phyloP scores from a whole-genome alignment of 1,140 invertebrate genomes.

The Babylonia areolata region DNA sequence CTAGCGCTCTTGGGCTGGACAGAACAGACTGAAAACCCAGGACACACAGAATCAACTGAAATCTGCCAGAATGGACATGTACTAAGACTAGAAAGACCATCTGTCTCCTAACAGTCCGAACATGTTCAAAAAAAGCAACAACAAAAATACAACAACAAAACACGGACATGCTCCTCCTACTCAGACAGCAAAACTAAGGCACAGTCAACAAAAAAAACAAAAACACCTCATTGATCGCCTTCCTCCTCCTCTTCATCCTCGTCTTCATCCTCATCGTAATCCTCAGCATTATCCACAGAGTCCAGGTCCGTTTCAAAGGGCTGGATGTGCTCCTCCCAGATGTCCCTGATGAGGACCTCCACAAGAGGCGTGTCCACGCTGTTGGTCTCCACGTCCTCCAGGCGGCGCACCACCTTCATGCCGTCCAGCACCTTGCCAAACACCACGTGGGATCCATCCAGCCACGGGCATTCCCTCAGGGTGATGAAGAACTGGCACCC shows the following conservation, averaged over 20 bases:
- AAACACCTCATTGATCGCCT: background rate
- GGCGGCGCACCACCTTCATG: constrained; percentile 80
- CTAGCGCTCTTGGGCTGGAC: too few species aligned
- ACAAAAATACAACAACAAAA: background rate
- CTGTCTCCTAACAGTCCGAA: too few species aligned
- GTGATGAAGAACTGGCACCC: constrained; percentile 76
- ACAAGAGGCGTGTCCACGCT: constrained; percentile 1
- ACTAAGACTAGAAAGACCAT: too few species aligned
- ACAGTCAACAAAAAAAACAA: too few species aligned
- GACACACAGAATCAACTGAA: too few species aligned
- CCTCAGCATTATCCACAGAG: constrained; percentile 1
- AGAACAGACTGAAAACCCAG: too few species aligned
- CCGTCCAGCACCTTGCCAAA: constrained; percentile 95
- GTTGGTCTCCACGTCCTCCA: constrained; percentile 80
- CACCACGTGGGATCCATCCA: constrained; percentile 94
- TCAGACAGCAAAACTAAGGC: too few species aligned
- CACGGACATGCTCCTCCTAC: background rate
- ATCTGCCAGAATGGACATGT: too few species aligned
- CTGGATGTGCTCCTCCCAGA: background rate
- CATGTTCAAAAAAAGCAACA: too few species aligned
- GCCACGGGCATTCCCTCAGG: constrained; percentile 87
- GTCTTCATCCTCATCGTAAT: background rate
- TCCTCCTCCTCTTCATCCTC: constrained; percentile 28
- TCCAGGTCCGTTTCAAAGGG: background rate
- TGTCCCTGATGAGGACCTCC: constrained; percentile 4